Evolutionary conservation across 2,888 invertebrate species (phyloP).

Genomic region (Platerodrilus igneus): DNA sequence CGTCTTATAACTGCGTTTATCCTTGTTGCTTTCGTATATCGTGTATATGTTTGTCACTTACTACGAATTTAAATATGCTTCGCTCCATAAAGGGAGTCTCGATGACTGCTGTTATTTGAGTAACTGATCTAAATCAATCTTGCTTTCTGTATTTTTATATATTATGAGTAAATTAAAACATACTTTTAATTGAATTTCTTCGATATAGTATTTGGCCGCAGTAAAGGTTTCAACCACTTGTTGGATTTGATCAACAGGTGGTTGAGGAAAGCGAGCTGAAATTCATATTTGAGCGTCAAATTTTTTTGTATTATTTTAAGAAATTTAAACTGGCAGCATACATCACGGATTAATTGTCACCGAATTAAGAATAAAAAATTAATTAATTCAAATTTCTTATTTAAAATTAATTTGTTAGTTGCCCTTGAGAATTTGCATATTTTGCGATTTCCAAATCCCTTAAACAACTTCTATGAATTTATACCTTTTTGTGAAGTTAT

Average conservation of each 20-base stretch:
- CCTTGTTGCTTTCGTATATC: conserved; percentile 11
- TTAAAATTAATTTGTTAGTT: too few species aligned
- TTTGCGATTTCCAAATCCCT: too few species aligned
- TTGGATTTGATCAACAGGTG: conserved; percentile 39
- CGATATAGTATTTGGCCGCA: neutral
- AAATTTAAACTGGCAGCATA: too few species aligned
- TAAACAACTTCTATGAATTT: too few species aligned
- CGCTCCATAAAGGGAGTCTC: conserved; percentile 38
- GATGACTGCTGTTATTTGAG: conserved; percentile 28
- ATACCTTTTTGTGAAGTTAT: too few species aligned
- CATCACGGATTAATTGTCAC: too few species aligned
- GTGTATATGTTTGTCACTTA: conserved; percentile 18
- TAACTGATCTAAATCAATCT: conserved; percentile 34
- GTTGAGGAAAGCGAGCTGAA: too few species aligned
- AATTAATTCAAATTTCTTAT: too few species aligned
- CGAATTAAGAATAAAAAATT: too few species aligned
- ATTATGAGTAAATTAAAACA: conserved; percentile 5
- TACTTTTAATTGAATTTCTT: conserved; percentile 13
- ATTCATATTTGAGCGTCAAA: too few species aligned
- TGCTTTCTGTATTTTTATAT: conserved; percentile 9
- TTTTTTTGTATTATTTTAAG: too few species aligned
- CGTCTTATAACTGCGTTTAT: conserved; percentile 12
- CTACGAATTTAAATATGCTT: conserved; percentile 32
- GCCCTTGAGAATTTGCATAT: too few species aligned
- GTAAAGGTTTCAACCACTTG: conserved; percentile 34